Evolutionary conservation across 1,140 invertebrate species (phyloP).

Genomic region (Patella vulgata): DNA sequence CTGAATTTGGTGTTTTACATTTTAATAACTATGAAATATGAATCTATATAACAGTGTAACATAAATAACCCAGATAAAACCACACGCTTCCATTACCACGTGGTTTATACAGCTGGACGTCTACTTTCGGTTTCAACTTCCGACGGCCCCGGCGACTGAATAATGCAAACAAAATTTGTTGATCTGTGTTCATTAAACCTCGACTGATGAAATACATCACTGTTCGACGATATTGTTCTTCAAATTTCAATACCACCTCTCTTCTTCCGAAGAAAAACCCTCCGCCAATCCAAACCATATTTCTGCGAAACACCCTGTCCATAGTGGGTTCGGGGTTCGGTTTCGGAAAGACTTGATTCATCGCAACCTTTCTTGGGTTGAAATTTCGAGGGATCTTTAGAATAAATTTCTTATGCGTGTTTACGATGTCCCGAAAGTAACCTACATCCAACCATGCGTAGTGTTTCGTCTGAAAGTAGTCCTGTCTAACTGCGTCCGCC

Average conservation of each 20-base stretch:
- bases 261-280: constrained; percentile 30
- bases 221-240: constrained; percentile 25
- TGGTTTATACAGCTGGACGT: constrained; percentile 36
- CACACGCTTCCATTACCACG: constrained; percentile 17
- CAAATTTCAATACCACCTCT: constrained; percentile 21
- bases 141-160: constrained; percentile 16
- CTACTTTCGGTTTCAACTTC: constrained; percentile 14
- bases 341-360: constrained; percentile 21
- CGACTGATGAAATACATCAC: constrained; percentile 29
- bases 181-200: constrained; percentile 42
- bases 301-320: constrained; percentile 26
- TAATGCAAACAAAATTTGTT: constrained; percentile 45
- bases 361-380: constrained; percentile 32
- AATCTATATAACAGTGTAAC: constrained; percentile 20
- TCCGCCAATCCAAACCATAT: constrained; percentile 39
- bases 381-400: constrained; percentile 31
- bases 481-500: constrained; percentile 12
- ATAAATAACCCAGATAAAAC: constrained; percentile 42
- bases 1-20: too few species aligned
- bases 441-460: constrained; percentile 51
- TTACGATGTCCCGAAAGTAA: constrained; percentile 39
- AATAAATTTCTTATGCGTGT: constrained; percentile 25
- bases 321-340: constrained; percentile 4
- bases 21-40: too few species aligned
- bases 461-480: constrained; percentile 30